Base-by-base conservation (phyloP, 2,888 invertebrate species). In the Parascotia fuliginaria region DNA sequence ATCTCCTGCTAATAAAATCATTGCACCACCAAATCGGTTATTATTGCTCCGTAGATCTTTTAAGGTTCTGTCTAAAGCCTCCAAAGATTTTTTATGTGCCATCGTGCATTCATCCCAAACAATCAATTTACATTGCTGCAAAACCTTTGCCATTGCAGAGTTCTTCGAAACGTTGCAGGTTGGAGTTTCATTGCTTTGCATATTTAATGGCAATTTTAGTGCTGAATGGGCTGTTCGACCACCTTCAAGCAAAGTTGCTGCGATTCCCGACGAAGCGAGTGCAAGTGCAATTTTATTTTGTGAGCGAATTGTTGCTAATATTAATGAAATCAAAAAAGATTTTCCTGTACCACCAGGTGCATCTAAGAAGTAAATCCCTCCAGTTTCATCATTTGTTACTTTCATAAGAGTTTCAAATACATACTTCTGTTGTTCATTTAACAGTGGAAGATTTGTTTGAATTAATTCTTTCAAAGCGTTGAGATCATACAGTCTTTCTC, bases 141-240 rank as follows among this genome's bases (percentile, higher is more conserved):
- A 44, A 37, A 70, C 66, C 14, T 47, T 64, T 42, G 70, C 60
- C 60, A 74, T 72, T 27, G 53, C 55, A 13, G 69, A 69, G 60
- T 66, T 58, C 63, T 68, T 72, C 43, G 62, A 63, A 16, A 69
- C 64, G 55, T 75, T 69, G 48, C 71, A 75, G 39, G 65, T 40
- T 67, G 66, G 60, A 19, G 63, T 52, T 19, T 54, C 51, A 14
- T 65, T 66, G 55, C 58, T 64, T 32, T 64, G 55, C 56, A 70
- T 54, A 43, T 70, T 60, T 41, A 70, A 16, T 22, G 41, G 41
- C 41, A 41, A 27, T 14, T 41, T 12, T 15, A 43, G 32, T 43
- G 9, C 28, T 44, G 44, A 44, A 44, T 44, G 44, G 13, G 44
- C 44, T 38, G 38, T 44, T 44, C 44, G 19, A 6, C 44, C 44